Conservation (phyloP, 1,140 invertebrate species). For the Lordiphosa stackelbergi region DNA sequence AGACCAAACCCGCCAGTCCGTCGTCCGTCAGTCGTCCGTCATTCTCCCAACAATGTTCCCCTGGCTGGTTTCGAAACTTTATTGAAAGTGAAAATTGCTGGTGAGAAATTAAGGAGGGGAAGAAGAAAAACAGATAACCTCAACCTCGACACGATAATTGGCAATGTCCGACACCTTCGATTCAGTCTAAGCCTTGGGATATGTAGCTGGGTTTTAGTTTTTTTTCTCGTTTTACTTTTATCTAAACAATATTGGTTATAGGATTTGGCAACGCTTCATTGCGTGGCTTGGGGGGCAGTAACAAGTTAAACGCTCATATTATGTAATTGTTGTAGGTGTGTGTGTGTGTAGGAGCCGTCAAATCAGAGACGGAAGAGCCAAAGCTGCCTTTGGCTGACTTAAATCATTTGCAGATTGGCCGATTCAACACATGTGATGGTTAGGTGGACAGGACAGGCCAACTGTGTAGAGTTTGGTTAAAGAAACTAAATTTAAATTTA, state of each 20-base stretch:
- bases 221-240: conserved; percentile 36
- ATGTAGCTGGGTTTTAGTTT: conserved; percentile 2
- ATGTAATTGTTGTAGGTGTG: conserved; percentile 31
- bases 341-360: conserved; percentile 11
- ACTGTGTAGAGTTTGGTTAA: background rate
- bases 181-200: conserved; percentile 7
- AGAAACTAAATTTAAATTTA: too few species aligned
- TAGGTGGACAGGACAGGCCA: conserved; percentile 49
- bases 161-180: conserved; percentile 13
- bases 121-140: conserved; percentile 34
- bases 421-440: conserved; percentile 35
- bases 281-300: conserved; percentile 36
- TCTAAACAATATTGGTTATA: conserved; percentile 40
- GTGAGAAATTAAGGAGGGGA: conserved; percentile 18
- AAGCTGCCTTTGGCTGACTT: conserved; percentile 29
- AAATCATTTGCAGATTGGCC: conserved; percentile 21
- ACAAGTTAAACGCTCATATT: conserved; percentile 20
- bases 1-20: conserved; percentile 2
- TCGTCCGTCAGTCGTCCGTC: conserved; percentile 2
- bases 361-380: conserved; percentile 63
- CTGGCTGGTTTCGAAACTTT: conserved; percentile 59
- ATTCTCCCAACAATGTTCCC: conserved; percentile 36
- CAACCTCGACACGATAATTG: conserved; percentile 18
- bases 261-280: conserved; percentile 19
- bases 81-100: conserved; percentile 65